Evolutionary conservation across 2,888 invertebrate genomes (phyloP), one percentile per base, ranked within the genome.

Genomic region (Serrognathus titanus): DNA sequence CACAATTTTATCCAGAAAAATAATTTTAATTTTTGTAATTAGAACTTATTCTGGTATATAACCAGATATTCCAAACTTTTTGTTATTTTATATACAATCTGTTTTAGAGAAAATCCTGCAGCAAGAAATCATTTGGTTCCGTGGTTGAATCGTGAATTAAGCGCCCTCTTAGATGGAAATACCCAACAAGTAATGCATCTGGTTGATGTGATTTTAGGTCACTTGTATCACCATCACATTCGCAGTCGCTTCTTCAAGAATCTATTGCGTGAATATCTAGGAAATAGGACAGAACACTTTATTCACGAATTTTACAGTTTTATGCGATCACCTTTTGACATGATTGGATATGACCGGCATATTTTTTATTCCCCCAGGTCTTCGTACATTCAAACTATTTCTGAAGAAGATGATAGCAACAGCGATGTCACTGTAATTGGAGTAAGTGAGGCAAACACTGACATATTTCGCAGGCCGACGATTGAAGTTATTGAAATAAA

Each of bases 131-230:
- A 96, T 1, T 80, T 97, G 53, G 86, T 91, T 60, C 92, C 92
- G 1, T 97, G 94, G 93, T 79, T 97, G 35, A 89, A 89, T 74
- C 82, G 97, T 61, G 96, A 97, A 77, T 79, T 97, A 31, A 84
- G 86, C 66, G 91, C 88, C 58, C 80, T 94, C 49, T 77, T 93
- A 20, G 82, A 84, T 62, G 84, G 85, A 63, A 83, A 85, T 68
- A 76, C 82, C 1, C 83, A 84, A 11, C 83, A 85, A 68, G 83
- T 88, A 53, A 81, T 85, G 46, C 85, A 86, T 66, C 62, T 77
- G 48, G 87, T 92, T 0, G 78, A 86, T 55, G 79, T 86, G 16
- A 88, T 95, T 57, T 77, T 89, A 70, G 86, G 87, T 43, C 78
- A 88, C 51, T 78, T 95, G 13, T 84, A 81, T 6, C 80, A 83